These are phyloP conservation scores for Microvelia longipes DNA, from an alignment of 1,140 invertebrate species.

Conservation along the genomic window DNA sequence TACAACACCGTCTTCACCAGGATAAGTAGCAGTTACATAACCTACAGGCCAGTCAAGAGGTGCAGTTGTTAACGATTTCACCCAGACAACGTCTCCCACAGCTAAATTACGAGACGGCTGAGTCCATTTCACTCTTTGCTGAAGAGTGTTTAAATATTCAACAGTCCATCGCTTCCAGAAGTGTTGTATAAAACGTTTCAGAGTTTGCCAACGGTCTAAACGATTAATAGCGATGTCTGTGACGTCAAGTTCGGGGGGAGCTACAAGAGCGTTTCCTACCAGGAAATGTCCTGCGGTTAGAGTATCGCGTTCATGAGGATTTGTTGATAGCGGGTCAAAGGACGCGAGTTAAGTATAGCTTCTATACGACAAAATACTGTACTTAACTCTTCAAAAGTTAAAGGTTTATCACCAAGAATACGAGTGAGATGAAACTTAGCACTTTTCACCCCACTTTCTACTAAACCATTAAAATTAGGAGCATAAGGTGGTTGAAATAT, in stretches of 20 bases:
- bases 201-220: constrained; percentile 7
- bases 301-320: constrained; percentile 7
- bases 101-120: neutral
- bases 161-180: constrained; percentile 14
- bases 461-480: constrained; percentile 7
- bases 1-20: too few relatives aligned
- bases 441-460: neutral
- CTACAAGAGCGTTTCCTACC: neutral
- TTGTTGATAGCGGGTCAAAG: constrained; percentile 10
- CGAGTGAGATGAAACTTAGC: neutral
- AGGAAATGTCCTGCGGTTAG: neutral
- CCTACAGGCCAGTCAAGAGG: constrained; percentile 17
- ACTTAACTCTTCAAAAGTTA: constrained; percentile 24
- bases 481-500: neutral
- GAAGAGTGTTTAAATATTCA: constrained; percentile 13
- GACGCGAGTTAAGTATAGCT: constrained; percentile 23
- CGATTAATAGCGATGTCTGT: constrained; percentile 15
- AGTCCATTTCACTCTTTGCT: constrained; percentile 13
- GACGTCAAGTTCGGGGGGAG: constrained; percentile 21
- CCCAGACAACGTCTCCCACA: constrained; percentile 9
- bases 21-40: too few relatives aligned
- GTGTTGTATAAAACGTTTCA: constrained; percentile 7
- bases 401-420: neutral
- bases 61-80: neutral
- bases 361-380: constrained; percentile 23